Conservation (phyloP, 2,113 vertebrate species). For the Callospermophilus lateralis region DNA sequence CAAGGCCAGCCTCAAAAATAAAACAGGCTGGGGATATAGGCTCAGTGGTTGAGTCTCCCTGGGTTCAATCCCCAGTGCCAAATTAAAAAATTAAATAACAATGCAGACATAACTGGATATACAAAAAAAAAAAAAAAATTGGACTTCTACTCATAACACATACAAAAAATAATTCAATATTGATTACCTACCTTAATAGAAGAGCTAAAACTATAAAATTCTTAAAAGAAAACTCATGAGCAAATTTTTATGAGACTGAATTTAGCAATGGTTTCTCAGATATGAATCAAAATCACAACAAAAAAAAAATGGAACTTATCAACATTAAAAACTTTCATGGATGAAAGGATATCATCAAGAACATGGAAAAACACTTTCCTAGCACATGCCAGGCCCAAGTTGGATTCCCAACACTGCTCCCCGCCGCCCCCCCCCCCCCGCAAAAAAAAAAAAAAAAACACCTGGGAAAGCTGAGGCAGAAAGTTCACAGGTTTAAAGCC, state of each 20-base stretch:
- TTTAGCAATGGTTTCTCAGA: neutral
- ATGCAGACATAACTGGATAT: neutral
- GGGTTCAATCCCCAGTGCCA: neutral
- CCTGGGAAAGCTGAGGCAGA: no score
- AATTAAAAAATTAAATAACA: neutral
- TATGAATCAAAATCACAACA: no score
- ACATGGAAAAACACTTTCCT: no score
- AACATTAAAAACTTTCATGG: neutral
- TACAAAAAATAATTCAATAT: neutral
- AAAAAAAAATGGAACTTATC: neutral
- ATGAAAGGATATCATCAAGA: neutral
- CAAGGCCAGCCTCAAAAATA: neutral
- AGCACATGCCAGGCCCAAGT: no score
- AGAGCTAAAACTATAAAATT: neutral
- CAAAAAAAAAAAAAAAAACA: no score
- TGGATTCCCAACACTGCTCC: no score
- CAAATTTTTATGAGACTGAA: neutral
- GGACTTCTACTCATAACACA: neutral
- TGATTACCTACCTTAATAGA: neutral
- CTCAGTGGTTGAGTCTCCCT: neutral
- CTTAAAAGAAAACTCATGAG: neutral
- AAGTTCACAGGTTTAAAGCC: no score
- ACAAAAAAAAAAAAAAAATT: neutral
- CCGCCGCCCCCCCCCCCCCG: no score
- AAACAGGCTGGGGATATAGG: neutral